Percentiles rank a stretch among this genome's conserved stretches.
phyloP scores from a whole-genome alignment of 53 echinoderm and acorn worm species.

The Hippasteria phrygiana region DNA sequence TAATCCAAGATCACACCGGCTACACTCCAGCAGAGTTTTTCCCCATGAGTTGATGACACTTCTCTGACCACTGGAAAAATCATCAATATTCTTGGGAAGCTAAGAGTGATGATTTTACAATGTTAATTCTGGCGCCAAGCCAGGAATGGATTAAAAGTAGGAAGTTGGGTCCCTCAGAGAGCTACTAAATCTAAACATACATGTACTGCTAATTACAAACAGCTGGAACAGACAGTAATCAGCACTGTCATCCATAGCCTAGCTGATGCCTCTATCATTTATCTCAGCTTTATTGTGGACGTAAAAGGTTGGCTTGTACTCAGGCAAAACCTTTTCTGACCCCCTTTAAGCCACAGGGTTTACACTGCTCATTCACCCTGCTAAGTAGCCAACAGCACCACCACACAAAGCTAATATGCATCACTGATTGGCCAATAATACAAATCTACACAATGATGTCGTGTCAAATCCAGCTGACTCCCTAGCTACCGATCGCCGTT shows the following conservation, averaged over 20 bases:
- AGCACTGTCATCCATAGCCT: background rate
- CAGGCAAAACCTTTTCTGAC: too few relatives aligned
- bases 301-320: background rate
- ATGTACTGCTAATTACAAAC: background rate
- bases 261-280: background rate
- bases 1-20: too few relatives aligned
- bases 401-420: too few relatives aligned
- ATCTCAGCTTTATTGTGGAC: too few relatives aligned
- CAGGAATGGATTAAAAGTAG: background rate
- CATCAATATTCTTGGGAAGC: background rate
- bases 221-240: background rate
- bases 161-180: background rate
- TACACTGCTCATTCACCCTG: too few relatives aligned
- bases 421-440: too few relatives aligned
- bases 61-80: background rate
- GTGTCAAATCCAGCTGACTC: too few relatives aligned
- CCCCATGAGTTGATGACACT: too few relatives aligned
- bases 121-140: background rate
- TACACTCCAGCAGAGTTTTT: too few relatives aligned
- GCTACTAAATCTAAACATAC: background rate
- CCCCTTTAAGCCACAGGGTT: background rate
- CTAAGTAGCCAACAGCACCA: too few relatives aligned
- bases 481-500: too few relatives aligned
- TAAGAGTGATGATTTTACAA: background rate
- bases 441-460: too few relatives aligned